These are phyloP conservation scores for Electrophaes corylata DNA, from an alignment of 2,888 invertebrate genomes.

Conservation along the genomic window DNA sequence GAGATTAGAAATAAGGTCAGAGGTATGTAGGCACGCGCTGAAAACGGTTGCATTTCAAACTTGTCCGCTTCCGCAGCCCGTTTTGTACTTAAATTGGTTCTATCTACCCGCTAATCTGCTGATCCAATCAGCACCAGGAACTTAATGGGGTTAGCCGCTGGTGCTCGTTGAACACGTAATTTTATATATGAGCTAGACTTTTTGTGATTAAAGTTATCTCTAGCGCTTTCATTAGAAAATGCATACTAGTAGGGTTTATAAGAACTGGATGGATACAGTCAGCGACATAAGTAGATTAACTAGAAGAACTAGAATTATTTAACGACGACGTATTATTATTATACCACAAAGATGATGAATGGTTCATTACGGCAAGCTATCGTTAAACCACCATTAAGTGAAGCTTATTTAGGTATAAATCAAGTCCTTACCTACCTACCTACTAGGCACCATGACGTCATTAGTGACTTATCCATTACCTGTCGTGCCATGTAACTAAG, in stretches of 20 bases:
- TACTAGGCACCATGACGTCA: background rate
- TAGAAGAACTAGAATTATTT: background rate
- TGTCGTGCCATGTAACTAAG: constrained; percentile 18
- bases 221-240: constrained; percentile 6
- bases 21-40: too few relatives aligned
- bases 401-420: constrained; percentile 1
- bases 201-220: constrained; percentile 19
- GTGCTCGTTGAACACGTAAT: constrained; percentile 26
- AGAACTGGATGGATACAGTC: background rate
- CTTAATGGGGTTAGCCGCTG: constrained; percentile 20
- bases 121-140: constrained; percentile 52
- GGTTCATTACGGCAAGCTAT: constrained; percentile 2
- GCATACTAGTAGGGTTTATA: background rate
- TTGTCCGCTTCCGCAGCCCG: background rate
- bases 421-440: background rate
- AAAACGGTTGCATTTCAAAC: background rate
- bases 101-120: constrained; percentile 58
- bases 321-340: background rate
- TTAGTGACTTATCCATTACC: background rate
- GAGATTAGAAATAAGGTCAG: too few relatives aligned
- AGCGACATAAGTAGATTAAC: background rate
- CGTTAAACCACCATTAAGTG: constrained; percentile 11
- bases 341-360: constrained; percentile 5
- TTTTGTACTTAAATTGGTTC: constrained; percentile 14
- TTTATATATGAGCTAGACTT: constrained; percentile 25